Conservation (phyloP, 2,888 invertebrate genomes). For the Callimorpha dominula region DNA sequence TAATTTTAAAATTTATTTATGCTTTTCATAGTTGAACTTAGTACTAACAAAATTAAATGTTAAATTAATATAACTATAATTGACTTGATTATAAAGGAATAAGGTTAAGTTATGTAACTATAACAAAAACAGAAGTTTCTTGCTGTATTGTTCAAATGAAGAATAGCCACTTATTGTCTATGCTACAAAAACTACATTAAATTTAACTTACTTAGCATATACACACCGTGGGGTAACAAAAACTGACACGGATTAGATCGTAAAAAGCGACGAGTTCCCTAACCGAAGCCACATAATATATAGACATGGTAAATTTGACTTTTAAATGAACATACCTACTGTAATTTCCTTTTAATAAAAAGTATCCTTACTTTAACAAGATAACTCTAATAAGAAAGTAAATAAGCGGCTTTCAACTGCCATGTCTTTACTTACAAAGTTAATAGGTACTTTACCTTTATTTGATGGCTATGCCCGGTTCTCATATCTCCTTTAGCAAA, state of each 20-base stretch:
- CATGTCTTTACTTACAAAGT: slow-evolving; percentile 1
- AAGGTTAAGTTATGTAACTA: background rate
- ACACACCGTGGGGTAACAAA: background rate
- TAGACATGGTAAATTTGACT: background rate
- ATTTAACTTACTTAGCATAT: background rate
- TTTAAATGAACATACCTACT: background rate
- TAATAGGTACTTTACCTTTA: slow-evolving; percentile 4
- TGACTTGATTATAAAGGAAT: no score
- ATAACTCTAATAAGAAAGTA: background rate
- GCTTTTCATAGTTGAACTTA: no score
- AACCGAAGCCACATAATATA: background rate
- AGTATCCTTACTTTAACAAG: background rate
- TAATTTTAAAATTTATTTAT: no score
- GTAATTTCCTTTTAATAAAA: background rate
- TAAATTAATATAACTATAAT: no score
- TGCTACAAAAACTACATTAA: background rate
- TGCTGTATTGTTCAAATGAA: background rate
- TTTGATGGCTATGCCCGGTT: background rate
- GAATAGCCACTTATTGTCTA: background rate
- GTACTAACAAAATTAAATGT: no score
- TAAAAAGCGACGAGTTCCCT: background rate
- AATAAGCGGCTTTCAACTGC: background rate
- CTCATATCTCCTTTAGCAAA: background rate
- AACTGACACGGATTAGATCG: background rate
- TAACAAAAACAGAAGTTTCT: background rate